A percentile compares a stretch with the other conserved stretches of the same genome.
Evolutionary conservation across 2,888 invertebrate genomes (phyloP).

Genomic region (Diarsia rubi): DNA sequence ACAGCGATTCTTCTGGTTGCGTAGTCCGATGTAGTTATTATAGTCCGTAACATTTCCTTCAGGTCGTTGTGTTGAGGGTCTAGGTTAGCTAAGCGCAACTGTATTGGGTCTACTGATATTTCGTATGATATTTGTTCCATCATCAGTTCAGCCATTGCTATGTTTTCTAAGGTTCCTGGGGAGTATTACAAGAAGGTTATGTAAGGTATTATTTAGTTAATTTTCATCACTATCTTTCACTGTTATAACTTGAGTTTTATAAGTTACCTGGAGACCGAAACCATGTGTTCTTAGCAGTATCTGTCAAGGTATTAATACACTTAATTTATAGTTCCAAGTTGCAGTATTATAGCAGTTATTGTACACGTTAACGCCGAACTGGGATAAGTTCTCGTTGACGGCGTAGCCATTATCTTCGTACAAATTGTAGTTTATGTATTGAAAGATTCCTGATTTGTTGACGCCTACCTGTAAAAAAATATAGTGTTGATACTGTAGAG

Average conservation of each 20-base stretch:
- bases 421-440: conserved; percentile 85
- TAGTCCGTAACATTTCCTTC: conserved; percentile 86
- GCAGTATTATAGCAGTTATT: conserved; percentile 74
- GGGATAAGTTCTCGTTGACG: conserved; percentile 71
- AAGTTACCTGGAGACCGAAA: conserved; percentile 76
- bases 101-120: conserved; percentile 89
- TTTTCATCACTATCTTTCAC: background rate
- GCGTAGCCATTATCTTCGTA: conserved; percentile 87
- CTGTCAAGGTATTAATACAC: conserved; percentile 73
- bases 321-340: conserved; percentile 73
- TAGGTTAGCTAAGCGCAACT: conserved; percentile 90
- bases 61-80: conserved; percentile 73
- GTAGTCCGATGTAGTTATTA: conserved; percentile 84
- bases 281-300: conserved; percentile 77
- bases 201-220: background rate
- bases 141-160: conserved; percentile 90
- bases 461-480: conserved; percentile 70
- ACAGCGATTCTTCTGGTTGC: conserved; percentile 84
- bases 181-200: conserved; percentile 22
- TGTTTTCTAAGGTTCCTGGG: conserved; percentile 88
- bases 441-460: conserved; percentile 86
- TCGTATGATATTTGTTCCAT: conserved; percentile 92
- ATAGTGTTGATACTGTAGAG: background rate
- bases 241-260: too few relatives aligned
- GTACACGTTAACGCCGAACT: conserved; percentile 50